Evolutionary conservation across 2,888 invertebrate species (phyloP).

Genomic region (Thymelicus acteon): DNA sequence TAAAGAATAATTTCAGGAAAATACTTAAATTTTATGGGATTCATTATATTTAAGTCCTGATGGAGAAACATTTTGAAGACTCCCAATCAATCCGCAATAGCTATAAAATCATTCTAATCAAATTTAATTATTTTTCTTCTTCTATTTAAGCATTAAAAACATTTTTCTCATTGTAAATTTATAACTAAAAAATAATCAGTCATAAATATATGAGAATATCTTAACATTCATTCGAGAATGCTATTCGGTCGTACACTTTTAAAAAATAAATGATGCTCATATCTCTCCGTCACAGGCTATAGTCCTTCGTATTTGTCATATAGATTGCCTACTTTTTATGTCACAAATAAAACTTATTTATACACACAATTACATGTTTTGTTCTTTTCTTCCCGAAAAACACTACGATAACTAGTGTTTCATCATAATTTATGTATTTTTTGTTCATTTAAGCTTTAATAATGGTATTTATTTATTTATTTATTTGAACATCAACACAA

Average conservation of each 20-base stretch:
- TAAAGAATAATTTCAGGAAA: too few relatives aligned
- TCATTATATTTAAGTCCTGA: too few relatives aligned
- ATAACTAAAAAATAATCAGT: slow-evolving; percentile 14
- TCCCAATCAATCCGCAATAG: too few relatives aligned
- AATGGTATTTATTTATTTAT: too few relatives aligned
- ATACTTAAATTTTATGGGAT: too few relatives aligned
- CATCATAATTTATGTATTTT: too few relatives aligned
- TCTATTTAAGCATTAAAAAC: slow-evolving; percentile 54
- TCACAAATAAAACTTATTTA: slow-evolving; percentile 57
- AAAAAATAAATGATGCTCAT: slow-evolving; percentile 40
- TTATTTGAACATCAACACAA: too few relatives aligned
- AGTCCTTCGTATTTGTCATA: slow-evolving; percentile 73
- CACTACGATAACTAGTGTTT: too few relatives aligned
- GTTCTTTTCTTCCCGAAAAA: neutral
- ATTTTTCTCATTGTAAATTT: slow-evolving; percentile 1
- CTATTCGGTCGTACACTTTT: slow-evolving; percentile 27
- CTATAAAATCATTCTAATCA: too few relatives aligned
- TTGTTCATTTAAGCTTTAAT: too few relatives aligned
- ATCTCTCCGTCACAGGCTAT: slow-evolving; percentile 59
- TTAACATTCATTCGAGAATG: slow-evolving; percentile 33
- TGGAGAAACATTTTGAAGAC: too few relatives aligned
- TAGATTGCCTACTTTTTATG: slow-evolving; percentile 74
- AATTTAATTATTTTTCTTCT: neutral
- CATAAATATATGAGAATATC: slow-evolving; percentile 21
- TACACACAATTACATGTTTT: slow-evolving; percentile 36